These are phyloP conservation scores for Urocyon cinereoargenteus DNA, from an alignment of 2,797 vertebrate genomes.

Conservation along the genomic window DNA sequence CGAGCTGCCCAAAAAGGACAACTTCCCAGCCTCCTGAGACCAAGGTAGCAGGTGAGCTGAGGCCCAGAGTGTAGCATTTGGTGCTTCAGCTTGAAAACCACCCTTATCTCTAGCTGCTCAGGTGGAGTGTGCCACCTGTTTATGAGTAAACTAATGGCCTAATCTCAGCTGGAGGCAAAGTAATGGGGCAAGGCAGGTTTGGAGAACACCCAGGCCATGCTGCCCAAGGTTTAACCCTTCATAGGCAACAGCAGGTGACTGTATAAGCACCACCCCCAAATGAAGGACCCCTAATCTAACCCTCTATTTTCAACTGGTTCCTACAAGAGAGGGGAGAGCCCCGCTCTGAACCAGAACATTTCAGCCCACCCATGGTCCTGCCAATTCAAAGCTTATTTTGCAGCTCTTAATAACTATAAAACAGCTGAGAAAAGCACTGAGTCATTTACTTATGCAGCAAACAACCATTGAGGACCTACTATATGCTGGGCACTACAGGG, in stretches of 20 bases:
- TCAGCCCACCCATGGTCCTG: background rate
- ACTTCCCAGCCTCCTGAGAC: background rate
- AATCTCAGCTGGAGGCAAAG: slow-evolving; percentile 85
- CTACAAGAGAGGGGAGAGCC: background rate
- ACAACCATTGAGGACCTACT: background rate
- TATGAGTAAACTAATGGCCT: slow-evolving; percentile 87
- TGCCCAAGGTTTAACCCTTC: slow-evolving; percentile 56
- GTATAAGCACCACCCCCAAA: background rate
- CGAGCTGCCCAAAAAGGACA: background rate
- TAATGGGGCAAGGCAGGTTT: slow-evolving; percentile 72
- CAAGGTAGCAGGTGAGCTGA: background rate
- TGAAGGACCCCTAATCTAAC: background rate
- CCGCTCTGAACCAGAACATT: background rate
- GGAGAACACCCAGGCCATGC: slow-evolving; percentile 62
- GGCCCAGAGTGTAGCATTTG: fast-evolving
- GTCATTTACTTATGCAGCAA: background rate
- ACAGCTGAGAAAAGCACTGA: background rate
- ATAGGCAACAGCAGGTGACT: background rate
- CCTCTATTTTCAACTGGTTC: background rate
- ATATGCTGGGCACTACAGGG: fast-evolving
- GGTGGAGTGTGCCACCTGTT: slow-evolving; percentile 88
- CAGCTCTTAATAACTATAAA: background rate
- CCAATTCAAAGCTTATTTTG: background rate
- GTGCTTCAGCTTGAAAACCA: background rate
- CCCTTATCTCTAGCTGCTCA: slow-evolving; percentile 84